These are phyloP conservation scores for Epinotia ramella DNA, from an alignment of 2,888 invertebrate genomes.

Conservation along the genomic window DNA sequence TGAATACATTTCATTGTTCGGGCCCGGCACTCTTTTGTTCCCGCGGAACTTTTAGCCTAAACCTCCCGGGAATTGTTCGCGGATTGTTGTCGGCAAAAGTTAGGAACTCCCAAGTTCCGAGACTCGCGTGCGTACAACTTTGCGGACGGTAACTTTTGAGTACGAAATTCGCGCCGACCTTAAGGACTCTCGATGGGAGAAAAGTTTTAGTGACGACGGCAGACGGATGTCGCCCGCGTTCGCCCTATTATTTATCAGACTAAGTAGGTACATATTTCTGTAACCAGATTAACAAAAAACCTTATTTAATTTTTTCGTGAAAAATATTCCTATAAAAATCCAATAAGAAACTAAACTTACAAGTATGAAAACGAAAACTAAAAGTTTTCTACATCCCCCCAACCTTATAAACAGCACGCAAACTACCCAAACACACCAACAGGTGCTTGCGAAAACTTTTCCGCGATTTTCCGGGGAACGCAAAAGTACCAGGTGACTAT, in stretches of 20 bases:
- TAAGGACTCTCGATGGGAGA: conserved; percentile 65
- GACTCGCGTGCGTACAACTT: conserved; percentile 74
- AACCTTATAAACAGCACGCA: conserved; percentile 22
- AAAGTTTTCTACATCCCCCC: conserved; percentile 7
- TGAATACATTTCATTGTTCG: conserved; percentile 39
- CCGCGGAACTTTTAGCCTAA: conserved; percentile 46
- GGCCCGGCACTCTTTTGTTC: conserved; percentile 58
- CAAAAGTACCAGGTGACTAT: conserved; percentile 42
- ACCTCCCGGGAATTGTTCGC: conserved; percentile 54
- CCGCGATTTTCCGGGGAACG: conserved; percentile 29
- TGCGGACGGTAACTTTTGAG: conserved; percentile 73
- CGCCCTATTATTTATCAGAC: neutral
- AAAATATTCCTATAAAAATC: neutral
- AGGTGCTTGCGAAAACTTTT: conserved; percentile 24
- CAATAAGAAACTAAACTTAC: neutral
- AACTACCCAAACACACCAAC: conserved; percentile 26
- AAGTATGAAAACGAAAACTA: neutral
- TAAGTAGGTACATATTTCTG: neutral
- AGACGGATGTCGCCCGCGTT: conserved; percentile 34
- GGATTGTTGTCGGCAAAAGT: conserved; percentile 74
- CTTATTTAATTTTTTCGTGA: neutral
- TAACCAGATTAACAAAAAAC: neutral
- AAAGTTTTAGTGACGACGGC: conserved; percentile 60
- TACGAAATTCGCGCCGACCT: conserved; percentile 73
- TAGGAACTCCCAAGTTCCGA: conserved; percentile 68